phyloP scores from a whole-genome alignment of 1,140 invertebrate genomes.

The Akabosia matsudoensis region DNA sequence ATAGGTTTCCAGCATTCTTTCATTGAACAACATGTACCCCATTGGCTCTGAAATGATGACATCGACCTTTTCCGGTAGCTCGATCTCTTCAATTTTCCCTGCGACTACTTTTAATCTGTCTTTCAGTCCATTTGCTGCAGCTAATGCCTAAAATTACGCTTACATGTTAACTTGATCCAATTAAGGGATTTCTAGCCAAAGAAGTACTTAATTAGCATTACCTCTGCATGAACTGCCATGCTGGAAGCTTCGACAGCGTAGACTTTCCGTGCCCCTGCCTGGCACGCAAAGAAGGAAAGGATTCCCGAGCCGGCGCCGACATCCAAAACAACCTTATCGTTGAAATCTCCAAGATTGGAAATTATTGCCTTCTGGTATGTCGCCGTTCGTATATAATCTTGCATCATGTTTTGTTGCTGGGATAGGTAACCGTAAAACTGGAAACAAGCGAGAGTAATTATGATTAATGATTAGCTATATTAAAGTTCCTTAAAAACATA shows the following conservation, averaged over 20 bases:
- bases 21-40: slow-evolving; percentile 99
- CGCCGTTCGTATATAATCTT: slow-evolving; percentile 96
- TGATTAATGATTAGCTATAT: no score
- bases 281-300: slow-evolving; percentile 95
- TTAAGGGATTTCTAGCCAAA: no score
- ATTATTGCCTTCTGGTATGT: slow-evolving; percentile 97
- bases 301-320: slow-evolving; percentile 97
- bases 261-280: slow-evolving; percentile 93
- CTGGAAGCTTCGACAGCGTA: slow-evolving; percentile 98
- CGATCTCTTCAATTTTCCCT: slow-evolving; percentile 98
- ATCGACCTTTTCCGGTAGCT: slow-evolving; percentile 90
- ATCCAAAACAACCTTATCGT: slow-evolving; percentile 88
- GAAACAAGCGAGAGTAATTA: no score
- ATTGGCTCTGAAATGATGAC: slow-evolving; percentile 98
- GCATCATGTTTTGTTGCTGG: slow-evolving; percentile 99
- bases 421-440: slow-evolving; percentile 98
- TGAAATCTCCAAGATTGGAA: slow-evolving; percentile 88
- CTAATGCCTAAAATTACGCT: slow-evolving; percentile 65
- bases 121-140: slow-evolving; percentile 82
- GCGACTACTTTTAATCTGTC: slow-evolving; percentile 87
- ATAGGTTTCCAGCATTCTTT: slow-evolving; percentile 98
- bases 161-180: no score
- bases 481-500: no score
- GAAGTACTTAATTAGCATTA: no score
- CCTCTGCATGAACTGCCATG: slow-evolving; percentile 95